A percentile compares a stretch with the other conserved stretches of the same genome.
These are phyloP conservation scores for Leucania comma DNA, from an alignment of 2,888 invertebrate species.

Conservation along the genomic window DNA sequence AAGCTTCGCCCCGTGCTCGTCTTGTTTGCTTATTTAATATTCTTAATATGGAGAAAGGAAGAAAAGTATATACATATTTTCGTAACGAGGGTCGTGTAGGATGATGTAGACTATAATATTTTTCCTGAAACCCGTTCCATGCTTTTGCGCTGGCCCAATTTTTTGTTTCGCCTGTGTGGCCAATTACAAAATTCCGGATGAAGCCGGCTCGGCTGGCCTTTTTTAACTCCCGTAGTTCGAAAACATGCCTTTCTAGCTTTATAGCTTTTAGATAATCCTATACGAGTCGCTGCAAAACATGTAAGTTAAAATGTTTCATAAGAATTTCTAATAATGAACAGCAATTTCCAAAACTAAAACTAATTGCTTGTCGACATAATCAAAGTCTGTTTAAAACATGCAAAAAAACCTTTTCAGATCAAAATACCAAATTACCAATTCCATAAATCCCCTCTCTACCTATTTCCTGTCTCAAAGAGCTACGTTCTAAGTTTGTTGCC, in stretches of 20 bases:
- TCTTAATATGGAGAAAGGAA: slow-evolving; percentile 55
- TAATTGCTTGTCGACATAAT: neutral
- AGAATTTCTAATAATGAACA: neutral
- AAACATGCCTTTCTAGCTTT: slow-evolving; percentile 40
- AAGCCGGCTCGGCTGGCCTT: slow-evolving; percentile 66
- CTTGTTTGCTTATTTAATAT: slow-evolving; percentile 61
- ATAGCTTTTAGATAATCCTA: slow-evolving; percentile 18
- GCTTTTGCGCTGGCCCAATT: slow-evolving; percentile 69
- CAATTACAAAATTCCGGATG: slow-evolving; percentile 79
- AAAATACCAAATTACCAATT: neutral
- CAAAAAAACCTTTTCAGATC: neutral
- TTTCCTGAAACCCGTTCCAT: slow-evolving; percentile 63
- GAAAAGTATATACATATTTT: slow-evolving; percentile 53
- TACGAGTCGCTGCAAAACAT: slow-evolving; percentile 2
- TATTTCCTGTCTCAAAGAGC: slow-evolving; percentile 21
- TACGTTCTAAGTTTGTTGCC: slow-evolving; percentile 10
- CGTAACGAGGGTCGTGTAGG: slow-evolving; percentile 58
- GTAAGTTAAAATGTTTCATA: neutral
- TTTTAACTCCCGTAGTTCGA: slow-evolving; percentile 72
- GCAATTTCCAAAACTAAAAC: neutral
- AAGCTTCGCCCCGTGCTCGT: slow-evolving; percentile 29
- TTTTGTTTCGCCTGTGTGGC: slow-evolving; percentile 70
- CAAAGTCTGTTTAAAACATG: too few species aligned
- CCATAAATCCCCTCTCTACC: neutral
- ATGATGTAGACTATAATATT: slow-evolving; percentile 65